Percentiles rank a stretch among this genome's conserved stretches.
Evolutionary conservation across 2,797 vertebrate species (phyloP).

Genomic region (Anguilla obscura): DNA sequence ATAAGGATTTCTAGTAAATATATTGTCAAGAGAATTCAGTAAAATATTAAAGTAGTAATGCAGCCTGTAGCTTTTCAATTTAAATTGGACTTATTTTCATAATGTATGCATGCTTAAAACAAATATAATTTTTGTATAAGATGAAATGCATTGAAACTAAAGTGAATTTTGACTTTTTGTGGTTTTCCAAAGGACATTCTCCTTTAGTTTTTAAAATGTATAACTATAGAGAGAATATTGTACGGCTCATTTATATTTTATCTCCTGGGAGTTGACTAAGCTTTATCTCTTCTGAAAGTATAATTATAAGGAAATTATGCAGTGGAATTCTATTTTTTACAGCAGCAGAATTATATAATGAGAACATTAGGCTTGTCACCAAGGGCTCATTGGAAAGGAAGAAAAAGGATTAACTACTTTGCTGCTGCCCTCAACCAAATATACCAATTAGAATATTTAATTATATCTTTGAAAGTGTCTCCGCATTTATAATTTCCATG

Average conservation of each 20-base stretch:
- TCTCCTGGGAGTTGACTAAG: slow-evolving; percentile 20
- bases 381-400: slow-evolving; percentile 1
- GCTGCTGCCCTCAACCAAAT: slow-evolving; percentile 16
- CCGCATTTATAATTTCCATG: not conserved
- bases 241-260: not conserved
- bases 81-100: not conserved
- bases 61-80: not conserved
- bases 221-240: not conserved
- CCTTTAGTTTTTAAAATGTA: not conserved
- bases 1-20: not conserved
- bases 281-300: slow-evolving; percentile 16
- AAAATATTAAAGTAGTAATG: not conserved
- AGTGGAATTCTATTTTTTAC: slow-evolving; percentile 22
- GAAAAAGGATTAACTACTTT: not conserved
- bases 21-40: not conserved
- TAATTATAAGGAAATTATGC: slow-evolving; percentile 35
- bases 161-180: not conserved
- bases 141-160: not conserved
- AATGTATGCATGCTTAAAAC: not conserved
- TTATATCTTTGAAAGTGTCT: slow-evolving; percentile 12
- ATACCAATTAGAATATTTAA: slow-evolving; percentile 8
- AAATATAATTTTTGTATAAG: not conserved
- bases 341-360: slow-evolving; percentile 23
- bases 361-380: slow-evolving; percentile 6
- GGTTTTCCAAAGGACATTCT: not conserved